phyloP scores from a whole-genome alignment of 2,797 vertebrate species.

The Typhlichthys subterraneus region DNA sequence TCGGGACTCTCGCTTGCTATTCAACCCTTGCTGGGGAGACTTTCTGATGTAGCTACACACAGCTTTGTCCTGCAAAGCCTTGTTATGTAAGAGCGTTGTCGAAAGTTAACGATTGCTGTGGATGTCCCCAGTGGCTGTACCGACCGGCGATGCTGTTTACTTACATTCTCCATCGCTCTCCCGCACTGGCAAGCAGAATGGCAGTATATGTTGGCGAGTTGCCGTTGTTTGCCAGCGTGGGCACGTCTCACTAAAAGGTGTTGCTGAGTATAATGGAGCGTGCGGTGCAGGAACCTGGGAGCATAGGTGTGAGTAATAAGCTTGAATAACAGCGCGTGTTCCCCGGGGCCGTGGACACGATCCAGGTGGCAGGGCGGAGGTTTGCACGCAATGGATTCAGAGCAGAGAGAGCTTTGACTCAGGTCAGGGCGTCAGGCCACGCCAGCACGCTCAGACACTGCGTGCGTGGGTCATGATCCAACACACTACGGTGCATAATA shows the following conservation, averaged over 20 bases:
- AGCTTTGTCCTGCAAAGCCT: slow-evolving; percentile 11
- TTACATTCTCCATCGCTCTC: background rate
- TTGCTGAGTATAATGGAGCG: slow-evolving; percentile 3
- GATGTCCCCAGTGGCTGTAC: background rate
- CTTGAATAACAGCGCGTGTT: slow-evolving; percentile 29
- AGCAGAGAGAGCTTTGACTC: slow-evolving; percentile 36
- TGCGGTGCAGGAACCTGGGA: slow-evolving; percentile 1
- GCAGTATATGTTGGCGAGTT: slow-evolving; percentile 31
- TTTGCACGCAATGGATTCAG: background rate
- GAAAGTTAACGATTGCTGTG: background rate
- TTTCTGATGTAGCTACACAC: slow-evolving; percentile 29
- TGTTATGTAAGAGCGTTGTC: slow-evolving; percentile 29
- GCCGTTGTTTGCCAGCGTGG: slow-evolving; percentile 11
- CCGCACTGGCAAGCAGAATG: background rate
- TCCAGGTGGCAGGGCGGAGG: slow-evolving; percentile 43
- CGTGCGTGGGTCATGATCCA: background rate
- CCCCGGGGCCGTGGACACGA: slow-evolving; percentile 41
- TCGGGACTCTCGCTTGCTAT: slow-evolving; percentile 8
- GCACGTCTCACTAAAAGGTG: slow-evolving; percentile 10
- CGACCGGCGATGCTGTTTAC: slow-evolving; percentile 2
- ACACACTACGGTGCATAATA: no score
- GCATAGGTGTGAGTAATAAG: slow-evolving; percentile 33
- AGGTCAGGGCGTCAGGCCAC: slow-evolving; percentile 37
- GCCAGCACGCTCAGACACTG: slow-evolving; percentile 11
- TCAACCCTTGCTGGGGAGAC: background rate